These are phyloP conservation scores for Campoletis raptor DNA, from an alignment of 2,888 invertebrate genomes.

Conservation along the genomic window DNA sequence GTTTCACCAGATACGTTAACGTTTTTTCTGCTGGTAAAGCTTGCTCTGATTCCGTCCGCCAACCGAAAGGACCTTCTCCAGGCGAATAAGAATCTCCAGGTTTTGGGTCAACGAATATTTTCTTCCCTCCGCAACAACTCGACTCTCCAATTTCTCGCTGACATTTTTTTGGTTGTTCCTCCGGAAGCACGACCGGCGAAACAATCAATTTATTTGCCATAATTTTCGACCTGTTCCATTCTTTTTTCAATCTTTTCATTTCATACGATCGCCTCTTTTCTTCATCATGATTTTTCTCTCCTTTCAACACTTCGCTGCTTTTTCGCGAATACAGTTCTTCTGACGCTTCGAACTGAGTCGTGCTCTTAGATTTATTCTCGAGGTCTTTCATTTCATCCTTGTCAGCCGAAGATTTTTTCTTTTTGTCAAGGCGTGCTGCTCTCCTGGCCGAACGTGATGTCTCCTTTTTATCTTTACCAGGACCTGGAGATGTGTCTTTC, in stretches of 20 bases:
- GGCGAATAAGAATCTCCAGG: not conserved
- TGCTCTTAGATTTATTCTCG: not conserved
- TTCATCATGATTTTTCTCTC: conserved; percentile 11
- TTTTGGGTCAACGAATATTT: conserved; percentile 12
- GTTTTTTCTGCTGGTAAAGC: conserved; percentile 75
- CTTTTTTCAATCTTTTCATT: conserved; percentile 66
- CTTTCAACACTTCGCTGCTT: conserved; percentile 15
- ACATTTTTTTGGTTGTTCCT: conserved; percentile 54
- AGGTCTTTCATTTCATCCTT: conserved; percentile 6
- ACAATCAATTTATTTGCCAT: conserved; percentile 62
- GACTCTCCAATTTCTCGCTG: conserved; percentile 27
- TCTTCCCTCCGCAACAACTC: conserved; percentile 17
- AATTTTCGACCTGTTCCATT: conserved; percentile 77
- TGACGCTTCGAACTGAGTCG: not conserved
- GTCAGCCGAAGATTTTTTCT: conserved; percentile 21
- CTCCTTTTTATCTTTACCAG: conserved; percentile 22
- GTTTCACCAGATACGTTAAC: conserved; percentile 75
- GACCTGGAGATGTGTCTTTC: not conserved
- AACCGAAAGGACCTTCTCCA: conserved; percentile 73
- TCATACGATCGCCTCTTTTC: conserved; percentile 33
- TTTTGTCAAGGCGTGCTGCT: conserved; percentile 40
- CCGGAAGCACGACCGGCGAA: conserved; percentile 71
- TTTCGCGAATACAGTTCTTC: not conserved
- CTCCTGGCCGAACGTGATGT: conserved; percentile 7
- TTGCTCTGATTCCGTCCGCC: conserved; percentile 76